Evolutionary conservation across 2,888 invertebrate species (phyloP).

Genomic region (Abrostola tripartita): DNA sequence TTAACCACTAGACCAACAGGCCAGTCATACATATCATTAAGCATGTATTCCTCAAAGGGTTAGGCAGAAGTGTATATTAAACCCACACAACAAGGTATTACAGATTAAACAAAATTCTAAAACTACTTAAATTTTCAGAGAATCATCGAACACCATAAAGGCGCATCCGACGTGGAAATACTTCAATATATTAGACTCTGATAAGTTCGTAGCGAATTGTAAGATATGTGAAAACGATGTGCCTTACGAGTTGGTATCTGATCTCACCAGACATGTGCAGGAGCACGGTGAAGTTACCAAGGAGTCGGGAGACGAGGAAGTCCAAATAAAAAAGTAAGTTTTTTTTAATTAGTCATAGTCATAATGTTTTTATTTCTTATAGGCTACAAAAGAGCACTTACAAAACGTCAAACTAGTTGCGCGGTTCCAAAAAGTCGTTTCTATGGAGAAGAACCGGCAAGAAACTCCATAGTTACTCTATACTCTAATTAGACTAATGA

Average conservation of each 20-base stretch:
- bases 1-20: no score
- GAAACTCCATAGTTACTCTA: no score
- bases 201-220: slow-evolving; percentile 39
- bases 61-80: no score
- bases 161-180: slow-evolving; percentile 32
- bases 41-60: no score
- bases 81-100: not conserved
- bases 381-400: no score
- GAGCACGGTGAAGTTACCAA: slow-evolving; percentile 9
- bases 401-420: no score
- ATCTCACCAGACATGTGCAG: slow-evolving; percentile 24
- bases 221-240: slow-evolving; percentile 29
- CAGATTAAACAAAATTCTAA: not conserved
- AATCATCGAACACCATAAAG: not conserved
- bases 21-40: no score
- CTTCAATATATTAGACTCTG: slow-evolving; percentile 32
- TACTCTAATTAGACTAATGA: no score
- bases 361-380: no score
- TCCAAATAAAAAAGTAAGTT: not conserved
- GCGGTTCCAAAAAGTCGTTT: no score
- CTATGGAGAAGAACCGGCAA: no score
- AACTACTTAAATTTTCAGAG: slow-evolving; percentile 19
- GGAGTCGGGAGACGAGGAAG: slow-evolving; percentile 31
- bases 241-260: slow-evolving; percentile 22
- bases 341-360: not conserved